Base-by-base conservation (phyloP, 2,113 vertebrate genomes). In the Pluvianellus socialis region DNA sequence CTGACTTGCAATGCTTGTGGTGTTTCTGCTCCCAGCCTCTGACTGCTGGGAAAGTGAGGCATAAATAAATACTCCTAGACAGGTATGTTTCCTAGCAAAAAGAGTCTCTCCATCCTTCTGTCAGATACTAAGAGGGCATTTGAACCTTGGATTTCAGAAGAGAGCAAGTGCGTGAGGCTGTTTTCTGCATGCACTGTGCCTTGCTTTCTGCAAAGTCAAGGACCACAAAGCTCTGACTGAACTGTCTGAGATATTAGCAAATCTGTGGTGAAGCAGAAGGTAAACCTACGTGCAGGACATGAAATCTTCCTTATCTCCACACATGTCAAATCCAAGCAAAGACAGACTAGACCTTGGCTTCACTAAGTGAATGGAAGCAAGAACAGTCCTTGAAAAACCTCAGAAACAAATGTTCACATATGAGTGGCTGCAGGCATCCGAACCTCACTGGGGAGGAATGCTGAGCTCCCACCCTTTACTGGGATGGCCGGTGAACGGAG, bases 101-200 rank as follows among this genome's bases (percentile, higher is more conserved):
- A 14, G 55, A 67, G 26, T 12, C 44, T 47, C 90, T 79, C 66
- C 45, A 15, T 38, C 71, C 81, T 74, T 50, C 52, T 47, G 42
- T 49, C 55, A 49, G 59, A 10, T 18, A 32, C 12, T 11, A 35
- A 61, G 72, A 75, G 7, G 56, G 23, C 52, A 67, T 14, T 12
- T 59, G 75, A 81, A 21, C 23, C 71, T 33, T 10, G 42, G 35
- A 33, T 66, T 83, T 67, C 58, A 49, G 62, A 27, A 33, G 20
- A 32, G 70, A 38, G 38, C 2, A 22, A 74, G 53, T 19, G 44
- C 14, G 49, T 2, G 33, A 74, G 38, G 32, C 33, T 27, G 50
- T 38, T 4, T 2, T 9, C 58, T 79, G 74, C 56, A 9, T 1
- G 17, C 26, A 24, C 6, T 0, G 5, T 4, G 35, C 61, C 28